Evolutionary conservation across 64 coral and sea anemone genomes (phyloP), one percentile per base, ranked within the genome.

Genomic region (Montipora capricornis): DNA sequence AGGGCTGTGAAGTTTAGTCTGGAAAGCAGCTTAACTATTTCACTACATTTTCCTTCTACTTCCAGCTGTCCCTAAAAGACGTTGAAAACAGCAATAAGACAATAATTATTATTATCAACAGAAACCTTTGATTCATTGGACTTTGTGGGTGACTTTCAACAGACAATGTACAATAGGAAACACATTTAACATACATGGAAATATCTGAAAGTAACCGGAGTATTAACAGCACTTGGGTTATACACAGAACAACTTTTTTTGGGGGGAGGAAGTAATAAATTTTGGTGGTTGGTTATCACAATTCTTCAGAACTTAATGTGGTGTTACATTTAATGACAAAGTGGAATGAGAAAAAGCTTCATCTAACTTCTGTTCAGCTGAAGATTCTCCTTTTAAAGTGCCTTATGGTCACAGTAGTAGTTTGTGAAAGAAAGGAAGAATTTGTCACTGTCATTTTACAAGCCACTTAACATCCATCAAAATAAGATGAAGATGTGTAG

Each of bases 41-140:
- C 71, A 74, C 2, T 74, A 20, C 71, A 74, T 2, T 74, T 74
- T 29, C 0, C 16, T 20, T 20, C 19, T 26, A 74, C 71, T 20
- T 74, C 71, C 71, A 74, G 19, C 20, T 74, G 71, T 20, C 8
- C 19, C 71, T 74, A 20, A 19, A 74, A 74, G 19, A 74, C 8
- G 4, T 4, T 5, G 20, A 20, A 74, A 19, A 74, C 71, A 74
- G 71, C 71, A 74, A 20, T 74, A 61, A 64, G 60, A 64, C 60
- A 64, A 64, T 64, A 64, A 64, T 64, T 64, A 64, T 64, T 64
- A 64, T 64, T 64, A 64, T 64, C 60, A 64, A 64, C 60, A 64
- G 60, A 64, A 64, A 64, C 60, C 60, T 64, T 64, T 64, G 60
- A 64, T 64, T 64, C 8, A 64, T 64, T 64, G 60, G 60, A 64